Base-by-base conservation (phyloP, 2,113 vertebrate species). In the Pithys albifrons region DNA sequence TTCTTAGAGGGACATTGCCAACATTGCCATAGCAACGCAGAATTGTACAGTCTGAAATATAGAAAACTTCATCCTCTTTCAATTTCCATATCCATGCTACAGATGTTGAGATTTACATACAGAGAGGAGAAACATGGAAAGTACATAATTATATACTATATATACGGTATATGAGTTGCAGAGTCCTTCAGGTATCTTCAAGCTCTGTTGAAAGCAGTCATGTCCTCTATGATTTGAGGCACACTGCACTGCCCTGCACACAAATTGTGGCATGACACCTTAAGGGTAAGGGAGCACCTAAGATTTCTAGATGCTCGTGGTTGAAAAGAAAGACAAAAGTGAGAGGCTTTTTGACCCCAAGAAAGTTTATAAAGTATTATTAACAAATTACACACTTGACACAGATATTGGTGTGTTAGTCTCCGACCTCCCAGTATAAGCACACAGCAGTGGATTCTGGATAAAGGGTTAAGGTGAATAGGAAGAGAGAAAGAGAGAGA, bases 291-390 rank as follows among this genome's bases (percentile, higher is more conserved):
- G 29, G 17, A 48, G 5, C 9, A 55, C 12, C 5, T 17, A 89
- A 35, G 48, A 49, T 22, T 69, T 0, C 0, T 69, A 31, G 20
- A 83, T 55, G 12, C 7, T 1, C 0, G 0, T 13, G 7, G 11
- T 13, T 43, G 17, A 76, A 61, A 55, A 0, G 1, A 25, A 55
- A 0, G 1, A 25, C n/a, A 76, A 35, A 69, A 69, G 10, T 0
- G 0, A 82, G 54, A 61, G 3, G 6, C 3, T 43, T 25, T 24
- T 14, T 28, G 13, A 35, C 14, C 2, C 9, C 31, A 6, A 1
- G 45, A 20, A 59, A 46, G 6, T 16, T 61, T 39, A 12, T 1
- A 2, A n/a, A 29, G 24, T 22, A 15, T n/a, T 61, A 29, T 67
- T 46, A n/a, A 39, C 23, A 58, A 59, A 29, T n/a, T 12, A 8